These are phyloP conservation scores for Oxystoma pomonae DNA, from an alignment of 2,888 invertebrate genomes.

Conservation along the genomic window DNA sequence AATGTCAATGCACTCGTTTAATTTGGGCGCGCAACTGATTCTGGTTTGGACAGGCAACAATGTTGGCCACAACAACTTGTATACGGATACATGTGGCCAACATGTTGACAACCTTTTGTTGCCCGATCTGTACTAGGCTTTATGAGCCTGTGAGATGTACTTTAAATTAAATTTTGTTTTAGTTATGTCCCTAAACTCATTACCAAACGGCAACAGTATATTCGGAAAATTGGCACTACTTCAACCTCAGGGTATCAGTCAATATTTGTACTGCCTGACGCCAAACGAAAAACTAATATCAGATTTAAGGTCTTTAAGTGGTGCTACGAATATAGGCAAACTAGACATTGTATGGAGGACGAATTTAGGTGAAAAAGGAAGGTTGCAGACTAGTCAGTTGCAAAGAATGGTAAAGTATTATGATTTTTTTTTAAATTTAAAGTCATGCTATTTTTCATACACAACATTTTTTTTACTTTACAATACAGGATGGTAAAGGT, in stretches of 20 bases:
- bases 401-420: conserved; percentile 69
- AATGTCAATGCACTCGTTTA: too few species aligned
- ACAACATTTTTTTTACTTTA: too few species aligned
- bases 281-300: conserved; percentile 72
- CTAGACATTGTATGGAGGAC: conserved; percentile 98
- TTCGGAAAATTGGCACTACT: conserved; percentile 77
- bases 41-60: too few species aligned
- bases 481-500: too few species aligned
- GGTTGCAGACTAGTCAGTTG: conserved; percentile 92
- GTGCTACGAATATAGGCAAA: conserved; percentile 89
- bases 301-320: conserved; percentile 73
- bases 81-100: too few species aligned
- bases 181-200: conserved; percentile 70
- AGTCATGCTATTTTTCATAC: too few species aligned
- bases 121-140: too few species aligned
- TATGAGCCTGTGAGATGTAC: not conserved
- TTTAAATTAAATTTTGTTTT: conserved; percentile 6
- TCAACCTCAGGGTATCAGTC: conserved; percentile 86
- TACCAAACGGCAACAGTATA: conserved; percentile 63
- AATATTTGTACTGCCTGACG: conserved; percentile 89
- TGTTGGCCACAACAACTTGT: too few species aligned
- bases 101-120: too few species aligned
- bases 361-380: conserved; percentile 93
- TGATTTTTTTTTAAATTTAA: too few species aligned
- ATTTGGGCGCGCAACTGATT: too few species aligned